Percentiles rank a stretch among this genome's conserved stretches.
These are phyloP conservation scores for Enhydra lutris DNA, from an alignment of 2,113 vertebrate genomes.

Conservation along the genomic window DNA sequence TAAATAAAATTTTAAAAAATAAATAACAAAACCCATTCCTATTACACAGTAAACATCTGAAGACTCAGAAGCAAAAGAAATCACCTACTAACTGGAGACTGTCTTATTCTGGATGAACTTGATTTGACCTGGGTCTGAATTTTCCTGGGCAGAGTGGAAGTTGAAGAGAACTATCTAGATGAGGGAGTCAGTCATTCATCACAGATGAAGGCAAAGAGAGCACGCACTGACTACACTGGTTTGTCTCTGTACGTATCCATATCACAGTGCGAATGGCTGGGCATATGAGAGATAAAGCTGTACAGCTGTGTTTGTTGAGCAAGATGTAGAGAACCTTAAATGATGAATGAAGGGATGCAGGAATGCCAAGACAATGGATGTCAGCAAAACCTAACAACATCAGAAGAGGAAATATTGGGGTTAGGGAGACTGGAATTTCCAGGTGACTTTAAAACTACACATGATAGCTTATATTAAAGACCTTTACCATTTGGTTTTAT, in stretches of 20 bases:
- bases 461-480: neutral
- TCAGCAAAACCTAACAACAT: neutral
- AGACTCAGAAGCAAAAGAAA: neutral
- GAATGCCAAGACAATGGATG: neutral
- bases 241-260: neutral
- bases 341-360: neutral
- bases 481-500: neutral
- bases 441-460: neutral
- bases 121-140: neutral
- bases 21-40: neutral
- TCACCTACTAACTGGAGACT: neutral
- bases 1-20: neutral
- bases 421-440: neutral
- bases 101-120: neutral
- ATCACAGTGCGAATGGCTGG: neutral
- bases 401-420: neutral
- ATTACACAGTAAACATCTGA: neutral
- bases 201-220: neutral
- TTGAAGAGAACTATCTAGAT: fast-evolving
- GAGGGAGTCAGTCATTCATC: no score
- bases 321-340: neutral
- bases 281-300: neutral
- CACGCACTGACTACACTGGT: no score
- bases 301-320: neutral
- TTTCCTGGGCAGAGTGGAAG: neutral